Percentiles rank a stretch among this genome's conserved stretches.
These are phyloP conservation scores for Homarus americanus DNA, from an alignment of 1,140 invertebrate genomes.

Conservation along the genomic window DNA sequence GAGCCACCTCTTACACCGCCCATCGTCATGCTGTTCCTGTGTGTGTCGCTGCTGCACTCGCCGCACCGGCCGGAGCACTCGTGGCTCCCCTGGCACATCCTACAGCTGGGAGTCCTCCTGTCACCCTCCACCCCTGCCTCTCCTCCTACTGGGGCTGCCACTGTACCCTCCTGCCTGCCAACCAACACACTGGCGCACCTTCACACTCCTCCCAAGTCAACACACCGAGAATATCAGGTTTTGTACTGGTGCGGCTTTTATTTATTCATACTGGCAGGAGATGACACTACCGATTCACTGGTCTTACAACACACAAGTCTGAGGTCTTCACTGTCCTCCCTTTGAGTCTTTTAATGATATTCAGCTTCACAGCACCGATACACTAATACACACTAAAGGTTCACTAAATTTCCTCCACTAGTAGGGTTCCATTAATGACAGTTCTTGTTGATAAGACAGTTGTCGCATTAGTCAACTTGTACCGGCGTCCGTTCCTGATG, in stretches of 20 bases:
- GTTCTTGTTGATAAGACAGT: background rate
- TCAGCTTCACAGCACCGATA: background rate
- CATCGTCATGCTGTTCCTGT: constrained; percentile 66
- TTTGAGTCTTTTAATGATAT: background rate
- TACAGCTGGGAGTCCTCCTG: background rate
- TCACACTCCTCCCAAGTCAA: background rate
- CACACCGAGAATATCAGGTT: background rate
- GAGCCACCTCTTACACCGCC: constrained; percentile 60
- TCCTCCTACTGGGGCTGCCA: background rate
- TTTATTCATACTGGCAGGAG: background rate
- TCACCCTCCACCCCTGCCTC: background rate
- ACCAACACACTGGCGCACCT: background rate
- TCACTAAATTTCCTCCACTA: background rate
- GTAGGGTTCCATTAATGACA: background rate
- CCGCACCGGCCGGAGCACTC: constrained; percentile 35
- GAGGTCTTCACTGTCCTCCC: background rate
- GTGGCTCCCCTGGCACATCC: constrained; percentile 57
- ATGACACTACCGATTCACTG: background rate
- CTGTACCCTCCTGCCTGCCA: background rate
- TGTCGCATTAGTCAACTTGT: no score
- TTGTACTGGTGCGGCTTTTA: background rate
- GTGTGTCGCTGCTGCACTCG: background rate
- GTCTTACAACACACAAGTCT: background rate
- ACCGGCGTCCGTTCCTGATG: background rate
- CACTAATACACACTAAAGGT: background rate